Evolutionary conservation across 2,888 invertebrate species (phyloP).

Genomic region (Tromatobia lineatoria): DNA sequence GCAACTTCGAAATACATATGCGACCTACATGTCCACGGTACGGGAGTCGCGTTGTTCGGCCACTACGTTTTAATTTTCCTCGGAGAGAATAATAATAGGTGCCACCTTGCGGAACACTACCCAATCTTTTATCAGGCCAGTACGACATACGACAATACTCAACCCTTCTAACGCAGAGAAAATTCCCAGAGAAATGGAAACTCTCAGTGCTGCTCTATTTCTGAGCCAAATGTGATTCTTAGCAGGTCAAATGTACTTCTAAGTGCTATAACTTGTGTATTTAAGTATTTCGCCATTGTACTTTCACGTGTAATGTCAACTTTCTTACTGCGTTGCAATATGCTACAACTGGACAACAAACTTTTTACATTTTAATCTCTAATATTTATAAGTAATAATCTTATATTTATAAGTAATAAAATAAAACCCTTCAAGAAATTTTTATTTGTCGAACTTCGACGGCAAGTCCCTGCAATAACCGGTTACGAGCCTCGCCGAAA

Average conservation of each 20-base stretch:
- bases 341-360: not conserved
- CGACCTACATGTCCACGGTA: not conserved
- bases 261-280: not conserved
- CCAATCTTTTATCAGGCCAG: not conserved
- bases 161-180: not conserved
- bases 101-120: constrained; percentile 6
- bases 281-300: not conserved
- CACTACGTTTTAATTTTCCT: constrained; percentile 5
- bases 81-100: constrained; percentile 1
- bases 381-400: not conserved
- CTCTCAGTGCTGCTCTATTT: not conserved
- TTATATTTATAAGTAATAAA: not conserved
- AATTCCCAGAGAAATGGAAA: not conserved
- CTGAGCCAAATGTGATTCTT: constrained; percentile 4
- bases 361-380: not conserved
- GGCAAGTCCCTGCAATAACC: not conserved
- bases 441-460: too few species aligned
- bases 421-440: too few species aligned
- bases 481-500: not conserved
- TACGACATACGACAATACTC: not conserved
- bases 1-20: not conserved
- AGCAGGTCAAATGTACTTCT: not conserved
- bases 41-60: not conserved
- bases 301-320: not conserved
- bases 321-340: not conserved